Base-by-base conservation (phyloP, 2,888 invertebrate species). In the Lithophane leautieri region DNA sequence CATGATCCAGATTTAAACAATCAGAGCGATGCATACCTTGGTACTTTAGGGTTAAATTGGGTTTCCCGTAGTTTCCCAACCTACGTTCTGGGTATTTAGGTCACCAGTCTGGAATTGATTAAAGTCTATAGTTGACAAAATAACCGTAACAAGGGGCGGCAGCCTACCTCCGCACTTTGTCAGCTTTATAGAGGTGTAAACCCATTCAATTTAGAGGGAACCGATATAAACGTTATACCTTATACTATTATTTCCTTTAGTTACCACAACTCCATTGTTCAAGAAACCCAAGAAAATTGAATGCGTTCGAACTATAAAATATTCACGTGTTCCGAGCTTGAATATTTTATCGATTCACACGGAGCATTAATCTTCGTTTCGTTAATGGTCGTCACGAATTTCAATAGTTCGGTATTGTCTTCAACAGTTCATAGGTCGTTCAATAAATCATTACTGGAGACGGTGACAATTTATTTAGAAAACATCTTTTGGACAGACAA, bases 41-140 rank as follows among this genome's bases (percentile, higher is more conserved):
- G 50, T 28, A 62, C 63, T 74, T 71, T 75, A 69, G 56, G 70
- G 69, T 75, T 78, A 77, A 82, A 85, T 82, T 78, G 70, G 72
- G 75, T 44, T 83, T 81, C 34, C 69, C 73, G 40, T 65, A 56
- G 47, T 72, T 77, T 34, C 44, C 40, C 14, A 40, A n/a, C 34
- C 70, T 40, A 70, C 62, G 63, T 70, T 70, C 67, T 47, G 74
- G 67, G 72, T 76, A 86, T 86, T 78, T 79, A 82, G 82, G 82
- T 75, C 78, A 67, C 63, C 61, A 75, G 73, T 14, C 69, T 72
- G 68, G 63, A 86, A 84, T 85, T 85, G 86, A 87, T 86, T 86
- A 85, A 82, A 81, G 67, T 60, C 79, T 76, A 66, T 87, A 78
- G 82, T 79, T 85, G 82, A 82, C 78, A 79, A 78, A 80, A 85